Evolutionary conservation across 1,140 invertebrate species (phyloP).

Genomic region (Macrobrachium rosenbergii): DNA sequence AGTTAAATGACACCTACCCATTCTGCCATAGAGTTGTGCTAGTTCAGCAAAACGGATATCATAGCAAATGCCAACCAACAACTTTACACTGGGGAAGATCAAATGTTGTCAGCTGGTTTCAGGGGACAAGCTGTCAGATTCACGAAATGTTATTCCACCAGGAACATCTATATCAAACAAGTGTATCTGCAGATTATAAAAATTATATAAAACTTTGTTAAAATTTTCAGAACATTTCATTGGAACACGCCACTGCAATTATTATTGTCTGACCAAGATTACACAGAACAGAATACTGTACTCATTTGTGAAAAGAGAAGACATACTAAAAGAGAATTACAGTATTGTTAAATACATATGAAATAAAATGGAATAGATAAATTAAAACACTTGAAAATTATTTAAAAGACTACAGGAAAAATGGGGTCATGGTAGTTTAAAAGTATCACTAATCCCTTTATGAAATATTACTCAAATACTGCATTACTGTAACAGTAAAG

Average conservation of each 20-base stretch:
- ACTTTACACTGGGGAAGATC: conserved; percentile 82
- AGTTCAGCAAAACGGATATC: conserved; percentile 94
- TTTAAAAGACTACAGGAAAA: no score
- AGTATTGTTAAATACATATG: no score
- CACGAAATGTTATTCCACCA: conserved; percentile 92
- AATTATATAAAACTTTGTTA: not conserved
- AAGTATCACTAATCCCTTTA: no score
- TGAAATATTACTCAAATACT: no score
- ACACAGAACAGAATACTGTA: no score
- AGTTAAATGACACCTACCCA: conserved; percentile 73
- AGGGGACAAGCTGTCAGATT: conserved; percentile 85
- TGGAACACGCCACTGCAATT: not conserved
- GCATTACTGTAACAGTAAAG: no score
- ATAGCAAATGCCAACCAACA: conserved; percentile 94
- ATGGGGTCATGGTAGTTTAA: no score
- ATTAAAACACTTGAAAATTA: no score
- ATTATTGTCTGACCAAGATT: no score
- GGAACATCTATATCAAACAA: conserved; percentile 97
- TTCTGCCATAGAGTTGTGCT: conserved; percentile 85
- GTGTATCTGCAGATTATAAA: conserved; percentile 79
- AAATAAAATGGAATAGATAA: no score
- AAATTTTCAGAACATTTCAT: not conserved
- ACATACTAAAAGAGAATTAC: no score
- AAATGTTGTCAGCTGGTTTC: conserved; percentile 83
- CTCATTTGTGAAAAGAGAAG: no score